Evolutionary conservation across 2,113 vertebrate species (phyloP), one percentile per base, ranked within the genome.

Genomic region (Campylorhamphus procurvoides): DNA sequence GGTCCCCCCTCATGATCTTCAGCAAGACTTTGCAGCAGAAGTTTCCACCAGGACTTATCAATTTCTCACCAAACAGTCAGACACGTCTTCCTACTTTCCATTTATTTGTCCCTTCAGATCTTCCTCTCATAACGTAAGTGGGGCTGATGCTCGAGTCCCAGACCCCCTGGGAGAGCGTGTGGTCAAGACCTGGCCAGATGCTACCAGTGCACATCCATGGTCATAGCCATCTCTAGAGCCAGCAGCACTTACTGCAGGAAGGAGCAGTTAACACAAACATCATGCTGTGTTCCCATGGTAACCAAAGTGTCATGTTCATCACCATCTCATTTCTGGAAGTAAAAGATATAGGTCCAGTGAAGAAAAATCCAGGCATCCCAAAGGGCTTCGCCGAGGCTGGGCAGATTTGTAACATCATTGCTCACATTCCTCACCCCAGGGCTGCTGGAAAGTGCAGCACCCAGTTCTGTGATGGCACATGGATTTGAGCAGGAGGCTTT

Each of bases 281-380:
- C 88, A 78, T 1, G 58, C 86, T 91, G 88, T 92, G 96, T 94
- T 96, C 90, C 94, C 80, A 79, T 84, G 88, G 84, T 77, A 95
- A 97, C 94, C n/a, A 8, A 72, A 89, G 93, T 75, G 83, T 93
- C 96, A 93, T 29, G 29, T 93, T 92, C 88, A 82, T 92, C 94
- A 92, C 29, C 13, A 0, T 69, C 93, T 94, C 53, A 6, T 89
- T 92, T 92, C 76, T 75, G 69, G 52, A 40, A 82, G 56, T 55
- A 91, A 94, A 88, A 72, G 53, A 55, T 47, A 50, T 3, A 68
- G n/a, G 60, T 53, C 29, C 2, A 0, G 68, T 33, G 64, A 68
- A 86, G 76, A 56, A 81, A 93, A 90, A 63, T 27, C 85, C 76
- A 40, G 14, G 56, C 67, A 64, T 86, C 73, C 53, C 83, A 67